phyloP scores from a whole-genome alignment of 2,113 vertebrate genomes.

The Dissostichus mawsoni region DNA sequence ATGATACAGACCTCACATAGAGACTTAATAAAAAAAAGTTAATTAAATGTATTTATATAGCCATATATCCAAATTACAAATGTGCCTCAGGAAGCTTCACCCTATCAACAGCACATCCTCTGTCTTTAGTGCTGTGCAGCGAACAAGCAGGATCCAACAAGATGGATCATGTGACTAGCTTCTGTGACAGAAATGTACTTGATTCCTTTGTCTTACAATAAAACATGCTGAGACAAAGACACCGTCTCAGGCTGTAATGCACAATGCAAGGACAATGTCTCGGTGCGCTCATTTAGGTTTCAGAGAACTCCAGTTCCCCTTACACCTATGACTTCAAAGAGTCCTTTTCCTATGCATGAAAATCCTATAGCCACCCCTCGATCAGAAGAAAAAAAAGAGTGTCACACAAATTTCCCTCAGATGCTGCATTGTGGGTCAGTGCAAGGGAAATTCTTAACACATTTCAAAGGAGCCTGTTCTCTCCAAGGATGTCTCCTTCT shows the following conservation, averaged over 20 bases:
- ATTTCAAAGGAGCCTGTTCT: conserved; percentile 65
- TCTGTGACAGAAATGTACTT: conserved; percentile 43
- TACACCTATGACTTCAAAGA: conserved; percentile 74
- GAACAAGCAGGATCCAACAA: background rate
- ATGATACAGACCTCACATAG: conserved; percentile 27
- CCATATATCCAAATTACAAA: no score
- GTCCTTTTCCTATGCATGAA: conserved; percentile 67
- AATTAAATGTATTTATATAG: no score
- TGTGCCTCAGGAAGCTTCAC: no score
- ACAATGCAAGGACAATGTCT: conserved; percentile 52
- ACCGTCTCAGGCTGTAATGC: conserved; percentile 28
- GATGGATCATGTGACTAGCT: conserved; percentile 46
- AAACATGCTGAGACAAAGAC: conserved; percentile 50
- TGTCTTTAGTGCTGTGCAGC: no score
- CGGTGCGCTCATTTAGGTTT: conserved; percentile 49
- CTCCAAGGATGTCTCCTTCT: conserved; percentile 61
- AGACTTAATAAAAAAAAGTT: conserved; percentile 6
- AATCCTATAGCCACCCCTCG: conserved; percentile 57
- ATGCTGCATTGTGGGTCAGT: conserved; percentile 72
- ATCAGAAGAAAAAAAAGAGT: conserved; percentile 42
- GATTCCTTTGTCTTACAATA: conserved; percentile 39
- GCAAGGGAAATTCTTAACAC: conserved; percentile 64
- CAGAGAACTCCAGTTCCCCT: conserved; percentile 40
- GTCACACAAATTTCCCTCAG: conserved; percentile 52
- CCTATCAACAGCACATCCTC: no score